These are phyloP conservation scores for Drosophila truncata DNA, from an alignment of 1,140 invertebrate genomes.

Conservation along the genomic window DNA sequence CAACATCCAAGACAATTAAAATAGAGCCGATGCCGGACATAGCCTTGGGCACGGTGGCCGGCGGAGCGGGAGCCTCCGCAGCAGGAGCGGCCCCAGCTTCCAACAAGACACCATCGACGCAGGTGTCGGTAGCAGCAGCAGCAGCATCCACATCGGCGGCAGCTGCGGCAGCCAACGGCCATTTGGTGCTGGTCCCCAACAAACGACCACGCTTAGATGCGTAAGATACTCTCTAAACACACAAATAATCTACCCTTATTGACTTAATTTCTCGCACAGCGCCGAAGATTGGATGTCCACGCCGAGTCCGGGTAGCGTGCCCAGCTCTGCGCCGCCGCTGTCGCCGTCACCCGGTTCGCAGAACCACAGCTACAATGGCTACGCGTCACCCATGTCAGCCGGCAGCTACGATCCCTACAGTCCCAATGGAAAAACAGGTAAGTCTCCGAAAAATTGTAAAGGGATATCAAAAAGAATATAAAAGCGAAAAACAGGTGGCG, in stretches of 20 bases:
- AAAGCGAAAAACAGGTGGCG: background rate
- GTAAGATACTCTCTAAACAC: constrained; percentile 42
- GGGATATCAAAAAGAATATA: background rate
- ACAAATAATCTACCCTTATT: background rate
- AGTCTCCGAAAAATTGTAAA: constrained; percentile 80
- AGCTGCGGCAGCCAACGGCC: constrained; percentile 63
- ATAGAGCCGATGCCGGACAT: constrained; percentile 79
- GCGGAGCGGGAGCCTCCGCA: constrained; percentile 12
- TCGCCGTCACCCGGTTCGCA: constrained; percentile 88
- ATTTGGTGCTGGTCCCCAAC: constrained; percentile 67
- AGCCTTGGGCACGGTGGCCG: constrained; percentile 47
- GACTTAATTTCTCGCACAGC: constrained; percentile 45
- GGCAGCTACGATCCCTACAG: constrained; percentile 94
- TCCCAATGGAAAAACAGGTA: constrained; percentile 94
- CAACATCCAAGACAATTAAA: constrained; percentile 72
- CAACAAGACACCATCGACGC: constrained; percentile 31
- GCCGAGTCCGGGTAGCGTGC: constrained; percentile 87
- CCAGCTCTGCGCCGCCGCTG: constrained; percentile 87
- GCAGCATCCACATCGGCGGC: constrained; percentile 56
- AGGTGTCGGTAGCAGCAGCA: constrained; percentile 2
- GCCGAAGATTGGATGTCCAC: constrained; percentile 88
- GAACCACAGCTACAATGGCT: constrained; percentile 88
- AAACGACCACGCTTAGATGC: constrained; percentile 78
- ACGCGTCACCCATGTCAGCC: constrained; percentile 93
- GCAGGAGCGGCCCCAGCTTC: constrained; percentile 10